phyloP scores from a whole-genome alignment of 2,888 invertebrate genomes.

The Folsomia candida region DNA sequence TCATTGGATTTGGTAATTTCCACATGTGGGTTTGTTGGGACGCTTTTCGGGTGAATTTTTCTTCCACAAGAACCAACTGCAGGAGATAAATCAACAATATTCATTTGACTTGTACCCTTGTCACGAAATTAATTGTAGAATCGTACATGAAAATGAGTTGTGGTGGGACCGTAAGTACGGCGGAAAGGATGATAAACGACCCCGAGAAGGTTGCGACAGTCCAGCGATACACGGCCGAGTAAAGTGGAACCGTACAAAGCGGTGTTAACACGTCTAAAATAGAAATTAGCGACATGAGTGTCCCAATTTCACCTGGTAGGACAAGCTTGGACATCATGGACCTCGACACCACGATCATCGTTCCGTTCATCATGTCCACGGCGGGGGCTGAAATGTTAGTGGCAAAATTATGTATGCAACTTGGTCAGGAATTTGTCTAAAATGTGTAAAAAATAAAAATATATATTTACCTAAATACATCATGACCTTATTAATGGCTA shows the following conservation, averaged over 20 bases:
- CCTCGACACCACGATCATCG: constrained; percentile 38
- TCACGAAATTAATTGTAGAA: too few species aligned
- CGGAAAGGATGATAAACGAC: constrained; percentile 42
- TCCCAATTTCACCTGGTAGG: constrained; percentile 35
- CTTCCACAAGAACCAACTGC: too few species aligned
- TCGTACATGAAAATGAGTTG: constrained; percentile 37
- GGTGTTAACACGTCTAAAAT: constrained; percentile 38
- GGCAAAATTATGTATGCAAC: too few species aligned
- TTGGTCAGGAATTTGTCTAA: not conserved
- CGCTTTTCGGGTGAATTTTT: too few species aligned
- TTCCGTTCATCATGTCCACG: constrained; percentile 41
- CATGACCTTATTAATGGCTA: constrained; percentile 73
- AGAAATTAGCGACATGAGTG: constrained; percentile 35
- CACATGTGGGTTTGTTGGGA: too few species aligned
- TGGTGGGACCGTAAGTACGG: constrained; percentile 40
- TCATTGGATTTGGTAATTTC: too few species aligned
- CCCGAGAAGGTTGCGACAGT: constrained; percentile 40
- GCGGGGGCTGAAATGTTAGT: constrained; percentile 41
- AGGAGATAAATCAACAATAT: too few species aligned
- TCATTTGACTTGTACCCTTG: too few species aligned
- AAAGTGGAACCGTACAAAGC: constrained; percentile 35
- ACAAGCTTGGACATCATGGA: constrained; percentile 43
- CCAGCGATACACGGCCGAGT: constrained; percentile 35
- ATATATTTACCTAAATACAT: constrained; percentile 75
- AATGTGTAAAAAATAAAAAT: too few species aligned